phyloP scores from a whole-genome alignment of 2,113 vertebrate genomes.

The Otis tarda region DNA sequence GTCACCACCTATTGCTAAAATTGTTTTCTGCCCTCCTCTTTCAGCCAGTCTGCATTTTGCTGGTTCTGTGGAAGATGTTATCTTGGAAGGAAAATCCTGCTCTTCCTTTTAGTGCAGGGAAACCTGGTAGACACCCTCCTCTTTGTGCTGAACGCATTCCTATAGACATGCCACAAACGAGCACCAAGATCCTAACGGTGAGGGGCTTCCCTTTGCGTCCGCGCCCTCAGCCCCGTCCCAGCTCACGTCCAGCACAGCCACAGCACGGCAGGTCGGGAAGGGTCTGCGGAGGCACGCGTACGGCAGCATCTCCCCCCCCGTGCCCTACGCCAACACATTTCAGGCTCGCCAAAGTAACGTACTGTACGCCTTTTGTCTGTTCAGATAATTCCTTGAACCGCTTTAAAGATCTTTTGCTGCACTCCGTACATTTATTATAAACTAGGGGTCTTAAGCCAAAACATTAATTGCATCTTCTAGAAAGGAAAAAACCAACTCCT shows the following conservation, averaged over 20 bases:
- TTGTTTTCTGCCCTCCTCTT: not conserved
- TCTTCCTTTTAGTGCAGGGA: not conserved
- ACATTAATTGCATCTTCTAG: conserved; percentile 67
- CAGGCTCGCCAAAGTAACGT: not conserved
- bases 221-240: not conserved
- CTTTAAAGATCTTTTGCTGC: not conserved
- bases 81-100: not conserved
- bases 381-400: not conserved
- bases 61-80: not conserved
- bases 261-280: accelerated
- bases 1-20: conserved; percentile 27
- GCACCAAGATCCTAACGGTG: accelerated
- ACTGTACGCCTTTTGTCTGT: not conserved
- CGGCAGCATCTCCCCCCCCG: not conserved
- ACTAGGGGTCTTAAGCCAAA: conserved; percentile 44
- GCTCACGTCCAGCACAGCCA: accelerated
- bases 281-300: accelerated
- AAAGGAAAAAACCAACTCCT: not conserved
- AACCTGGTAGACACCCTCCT: not conserved
- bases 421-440: conserved; percentile 27
- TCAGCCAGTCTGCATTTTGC: not conserved
- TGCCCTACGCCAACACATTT: not conserved
- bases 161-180: not conserved
- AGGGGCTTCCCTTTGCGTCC: not conserved
- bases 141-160: not conserved